Percentiles rank a stretch among this genome's conserved stretches.
These are phyloP conservation scores for Coboldia fuscipes DNA, from an alignment of 1,140 invertebrate species.

Conservation along the genomic window DNA sequence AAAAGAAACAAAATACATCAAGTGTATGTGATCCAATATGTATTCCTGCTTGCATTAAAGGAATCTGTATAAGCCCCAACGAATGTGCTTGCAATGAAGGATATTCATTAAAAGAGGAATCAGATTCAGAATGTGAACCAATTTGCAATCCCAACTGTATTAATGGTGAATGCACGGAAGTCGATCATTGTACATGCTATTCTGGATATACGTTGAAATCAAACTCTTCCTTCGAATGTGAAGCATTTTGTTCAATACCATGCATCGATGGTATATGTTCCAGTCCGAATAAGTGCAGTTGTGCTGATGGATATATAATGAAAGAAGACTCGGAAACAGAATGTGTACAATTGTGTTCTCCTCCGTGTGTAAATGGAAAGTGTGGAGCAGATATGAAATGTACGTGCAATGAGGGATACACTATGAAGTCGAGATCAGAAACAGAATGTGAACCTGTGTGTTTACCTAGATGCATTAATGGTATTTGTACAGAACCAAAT, in stretches of 20 bases:
- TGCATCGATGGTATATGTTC: conserved; percentile 1
- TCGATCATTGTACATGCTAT: no score
- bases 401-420: not conserved
- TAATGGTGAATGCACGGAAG: not conserved
- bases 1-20: not conserved
- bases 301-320: not conserved
- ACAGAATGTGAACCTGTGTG: conserved; percentile 14
- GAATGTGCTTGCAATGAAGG: not conserved
- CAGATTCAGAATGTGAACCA: not conserved
- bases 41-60: not conserved
- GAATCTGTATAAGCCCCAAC: not conserved
- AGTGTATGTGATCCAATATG: not conserved
- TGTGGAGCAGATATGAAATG: not conserved
- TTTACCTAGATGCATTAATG: conserved; percentile 13
- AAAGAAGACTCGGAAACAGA: not conserved
- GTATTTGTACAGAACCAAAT: not conserved
- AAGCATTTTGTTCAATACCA: conserved; percentile 22
- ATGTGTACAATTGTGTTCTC: not conserved
- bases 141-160: not conserved
- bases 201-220: no score
- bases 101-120: not conserved
- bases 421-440: not conserved
- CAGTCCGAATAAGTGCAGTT: not conserved
- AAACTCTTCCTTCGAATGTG: conserved; percentile 19
- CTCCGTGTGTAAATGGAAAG: conserved; percentile 4